Conservation (phyloP, 1,140 invertebrate genomes). For the Micrasema minimum region DNA sequence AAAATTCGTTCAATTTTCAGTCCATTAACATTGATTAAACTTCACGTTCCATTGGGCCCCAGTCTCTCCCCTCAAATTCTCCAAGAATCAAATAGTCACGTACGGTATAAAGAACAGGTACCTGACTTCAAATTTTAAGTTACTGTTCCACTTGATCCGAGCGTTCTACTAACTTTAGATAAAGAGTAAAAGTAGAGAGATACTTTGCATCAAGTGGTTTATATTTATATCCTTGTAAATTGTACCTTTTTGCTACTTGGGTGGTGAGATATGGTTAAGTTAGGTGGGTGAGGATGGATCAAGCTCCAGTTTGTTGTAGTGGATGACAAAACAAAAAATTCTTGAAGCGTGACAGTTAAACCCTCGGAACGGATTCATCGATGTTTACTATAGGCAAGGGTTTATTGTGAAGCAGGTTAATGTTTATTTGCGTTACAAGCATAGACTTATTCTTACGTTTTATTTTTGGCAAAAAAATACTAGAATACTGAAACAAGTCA, state of each 20-base stretch:
- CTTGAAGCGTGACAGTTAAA: slow-evolving; percentile 26
- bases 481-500: too few species aligned
- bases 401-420: slow-evolving; percentile 13
- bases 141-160: slow-evolving; percentile 4
- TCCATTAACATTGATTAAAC: slow-evolving; percentile 48
- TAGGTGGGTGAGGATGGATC: not conserved
- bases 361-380: slow-evolving; percentile 16
- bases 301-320: slow-evolving; percentile 1
- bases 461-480: not conserved
- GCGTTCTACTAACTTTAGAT: not conserved
- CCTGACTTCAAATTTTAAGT: slow-evolving; percentile 29
- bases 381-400: slow-evolving; percentile 23
- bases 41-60: slow-evolving; percentile 41
- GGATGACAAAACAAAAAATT: slow-evolving; percentile 5
- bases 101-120: slow-evolving; percentile 26
- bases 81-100: slow-evolving; percentile 41
- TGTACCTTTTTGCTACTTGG: not conserved
- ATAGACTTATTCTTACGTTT: too few species aligned
- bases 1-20: slow-evolving; percentile 46
- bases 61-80: slow-evolving; percentile 20
- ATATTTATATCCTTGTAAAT: not conserved
- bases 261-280: too few species aligned
- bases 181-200: too few species aligned
- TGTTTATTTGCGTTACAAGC: too few species aligned
- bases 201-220: too few species aligned